Conservation (phyloP, 2,113 vertebrate species). For the Caloenas nicobarica region DNA sequence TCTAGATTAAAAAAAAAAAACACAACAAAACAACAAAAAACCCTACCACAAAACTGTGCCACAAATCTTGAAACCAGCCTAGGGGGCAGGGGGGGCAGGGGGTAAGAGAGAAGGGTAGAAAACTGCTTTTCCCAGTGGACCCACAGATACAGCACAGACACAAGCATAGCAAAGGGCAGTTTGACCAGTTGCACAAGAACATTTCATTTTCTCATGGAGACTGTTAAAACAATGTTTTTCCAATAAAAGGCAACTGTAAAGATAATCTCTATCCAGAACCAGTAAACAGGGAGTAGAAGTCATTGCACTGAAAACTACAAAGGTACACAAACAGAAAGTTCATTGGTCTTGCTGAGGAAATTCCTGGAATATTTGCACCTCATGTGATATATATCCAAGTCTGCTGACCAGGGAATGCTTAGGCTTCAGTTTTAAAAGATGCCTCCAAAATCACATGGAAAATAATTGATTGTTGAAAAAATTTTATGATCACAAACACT, state of each 20-base stretch:
- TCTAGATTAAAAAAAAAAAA: neutral
- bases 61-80: neutral
- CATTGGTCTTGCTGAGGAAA: slow-evolving; percentile 23
- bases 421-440: neutral
- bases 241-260: neutral
- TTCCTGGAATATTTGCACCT: slow-evolving; percentile 60
- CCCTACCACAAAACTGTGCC: no score
- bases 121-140: neutral
- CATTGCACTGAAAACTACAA: neutral
- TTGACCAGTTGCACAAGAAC: neutral
- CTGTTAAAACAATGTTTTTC: neutral
- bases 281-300: neutral
- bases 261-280: neutral
- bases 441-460: neutral
- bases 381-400: neutral
- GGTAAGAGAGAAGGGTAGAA: neutral
- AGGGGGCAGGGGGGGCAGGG: no score
- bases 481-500: neutral
- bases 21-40: no score
- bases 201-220: neutral
- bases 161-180: neutral
- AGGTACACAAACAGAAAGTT: slow-evolving; percentile 25
- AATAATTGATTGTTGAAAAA: neutral
- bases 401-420: neutral
- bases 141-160: neutral